These are phyloP conservation scores for Protonibea diacanthus DNA, from an alignment of 2,797 vertebrate species.

Conservation along the genomic window DNA sequence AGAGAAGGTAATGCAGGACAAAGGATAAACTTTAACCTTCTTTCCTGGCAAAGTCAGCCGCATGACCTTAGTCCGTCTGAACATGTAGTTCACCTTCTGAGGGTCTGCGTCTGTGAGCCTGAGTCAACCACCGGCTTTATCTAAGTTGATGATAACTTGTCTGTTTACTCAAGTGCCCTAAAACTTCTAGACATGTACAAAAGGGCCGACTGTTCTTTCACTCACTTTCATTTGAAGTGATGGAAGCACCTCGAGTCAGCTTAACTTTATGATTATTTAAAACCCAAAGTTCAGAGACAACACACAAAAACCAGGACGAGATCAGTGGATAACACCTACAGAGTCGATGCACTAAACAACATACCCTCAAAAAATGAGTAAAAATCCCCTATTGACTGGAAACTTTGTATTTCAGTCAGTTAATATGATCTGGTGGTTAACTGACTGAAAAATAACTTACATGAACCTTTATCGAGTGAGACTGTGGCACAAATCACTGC, in stretches of 20 bases:
- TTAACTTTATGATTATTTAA: no score
- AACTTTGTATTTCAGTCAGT: neutral
- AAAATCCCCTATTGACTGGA: neutral
- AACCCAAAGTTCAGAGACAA: neutral
- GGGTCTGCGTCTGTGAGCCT: neutral
- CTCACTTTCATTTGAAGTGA: neutral
- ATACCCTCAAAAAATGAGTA: accelerated
- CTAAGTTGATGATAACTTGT: neutral
- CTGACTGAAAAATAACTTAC: neutral
- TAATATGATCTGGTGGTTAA: neutral
- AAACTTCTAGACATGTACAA: neutral
- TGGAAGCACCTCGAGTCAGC: neutral
- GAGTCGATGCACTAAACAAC: neutral
- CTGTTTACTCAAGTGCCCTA: neutral
- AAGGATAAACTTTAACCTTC: neutral
- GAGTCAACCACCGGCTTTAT: neutral
- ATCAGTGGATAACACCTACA: neutral
- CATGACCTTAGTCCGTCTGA: neutral
- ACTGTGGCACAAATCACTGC: neutral
- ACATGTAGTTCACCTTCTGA: neutral
- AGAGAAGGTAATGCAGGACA: no score
- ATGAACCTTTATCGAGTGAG: neutral
- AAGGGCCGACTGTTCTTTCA: neutral
- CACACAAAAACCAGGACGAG: neutral
- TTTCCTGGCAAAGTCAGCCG: neutral